Evolutionary conservation across 1,140 invertebrate genomes (phyloP), one percentile per base, ranked within the genome.

Genomic region (honey bee (Apis mellifera)): DNA sequence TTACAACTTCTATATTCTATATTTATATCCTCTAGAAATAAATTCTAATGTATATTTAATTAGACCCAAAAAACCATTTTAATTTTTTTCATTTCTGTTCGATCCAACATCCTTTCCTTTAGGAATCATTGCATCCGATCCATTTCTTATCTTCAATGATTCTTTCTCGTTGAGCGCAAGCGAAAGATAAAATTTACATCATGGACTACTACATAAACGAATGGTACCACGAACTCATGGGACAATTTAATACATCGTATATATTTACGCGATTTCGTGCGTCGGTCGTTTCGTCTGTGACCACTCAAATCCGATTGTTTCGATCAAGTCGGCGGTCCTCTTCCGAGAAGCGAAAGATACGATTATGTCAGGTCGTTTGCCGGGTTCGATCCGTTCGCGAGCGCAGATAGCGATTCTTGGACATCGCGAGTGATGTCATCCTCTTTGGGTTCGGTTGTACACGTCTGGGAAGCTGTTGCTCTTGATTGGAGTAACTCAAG

Each of bases 321-420:
- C 32, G 71, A 74, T 57, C 17, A 74, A 60, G 11, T 42, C 19
- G 65, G 32, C 57, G 71, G 23, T 21, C 71, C 75, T 55, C 50
- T 71, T 62, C 55, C 77, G 17, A 54, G 66, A 59, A 69, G 17
- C 55, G 17, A 48, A 19, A 75, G 72, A 75, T 81, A 75, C 78
- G 71, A 68, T 76, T 66, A 81, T 57, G 62, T 52, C 15, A 9
- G 12, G 13, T 4, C 32, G 70, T 73, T 80, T 74, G 52, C 15
- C 2, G 23, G 21, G 59, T 74, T 76, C 79, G 79, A 81, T 81
- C 17, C 48, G 79, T 76, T 81, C 55, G 19, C 26, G 19, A 1
- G 21, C 15, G 15, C 21, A 50, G 72, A 81, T 80, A 81, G 60
- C 72, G 54, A 76, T 81, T 81, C 79, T 23, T 5, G 72, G 72